phyloP scores from a whole-genome alignment of 1,140 invertebrate genomes.

The Euura saliciscinereae region DNA sequence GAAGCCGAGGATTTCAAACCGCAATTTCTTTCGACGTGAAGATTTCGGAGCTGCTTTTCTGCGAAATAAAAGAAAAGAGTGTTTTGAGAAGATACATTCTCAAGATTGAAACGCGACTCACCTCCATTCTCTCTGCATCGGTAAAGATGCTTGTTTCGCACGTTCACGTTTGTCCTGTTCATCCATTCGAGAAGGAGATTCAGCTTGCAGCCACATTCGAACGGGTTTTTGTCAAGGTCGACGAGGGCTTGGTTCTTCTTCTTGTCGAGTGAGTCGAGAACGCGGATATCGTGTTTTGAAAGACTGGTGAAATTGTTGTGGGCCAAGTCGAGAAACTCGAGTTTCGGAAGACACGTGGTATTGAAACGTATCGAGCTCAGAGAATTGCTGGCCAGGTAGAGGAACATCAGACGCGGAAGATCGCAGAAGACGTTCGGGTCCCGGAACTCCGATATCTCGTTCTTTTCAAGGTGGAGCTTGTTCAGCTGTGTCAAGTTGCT shows the following conservation, averaged over 20 bases:
- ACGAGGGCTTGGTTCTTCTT: slow-evolving; percentile 66
- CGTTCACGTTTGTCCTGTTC: slow-evolving; percentile 64
- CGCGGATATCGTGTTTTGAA: slow-evolving; percentile 62
- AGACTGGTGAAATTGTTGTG: slow-evolving; percentile 71
- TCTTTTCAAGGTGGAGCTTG: slow-evolving; percentile 80
- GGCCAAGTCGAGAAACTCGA: slow-evolving; percentile 74
- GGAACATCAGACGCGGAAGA: slow-evolving; percentile 68
- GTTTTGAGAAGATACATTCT: slow-evolving; percentile 29
- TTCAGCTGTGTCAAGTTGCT: slow-evolving; percentile 69
- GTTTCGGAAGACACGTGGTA: slow-evolving; percentile 68
- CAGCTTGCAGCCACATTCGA: slow-evolving; percentile 70
- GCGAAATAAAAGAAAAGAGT: slow-evolving; percentile 40
- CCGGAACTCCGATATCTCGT: slow-evolving; percentile 73
- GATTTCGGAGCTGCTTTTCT: slow-evolving; percentile 43
- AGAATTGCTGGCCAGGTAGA: slow-evolving; percentile 74
- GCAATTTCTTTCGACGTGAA: slow-evolving; percentile 44
- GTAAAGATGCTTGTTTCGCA: slow-evolving; percentile 65
- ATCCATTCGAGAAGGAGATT: slow-evolving; percentile 71
- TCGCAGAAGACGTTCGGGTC: slow-evolving; percentile 75
- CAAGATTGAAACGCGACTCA: slow-evolving; percentile 20
- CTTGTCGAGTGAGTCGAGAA: slow-evolving; percentile 65
- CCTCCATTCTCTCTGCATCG: slow-evolving; percentile 52
- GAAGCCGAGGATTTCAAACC: slow-evolving; percentile 35
- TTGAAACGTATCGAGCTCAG: slow-evolving; percentile 71
- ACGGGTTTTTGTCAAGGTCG: slow-evolving; percentile 73